Percentiles rank a stretch among this genome's conserved stretches.
Conservation (phyloP, 2,113 vertebrate species). For the Hippoglossus stenolepis region DNA sequence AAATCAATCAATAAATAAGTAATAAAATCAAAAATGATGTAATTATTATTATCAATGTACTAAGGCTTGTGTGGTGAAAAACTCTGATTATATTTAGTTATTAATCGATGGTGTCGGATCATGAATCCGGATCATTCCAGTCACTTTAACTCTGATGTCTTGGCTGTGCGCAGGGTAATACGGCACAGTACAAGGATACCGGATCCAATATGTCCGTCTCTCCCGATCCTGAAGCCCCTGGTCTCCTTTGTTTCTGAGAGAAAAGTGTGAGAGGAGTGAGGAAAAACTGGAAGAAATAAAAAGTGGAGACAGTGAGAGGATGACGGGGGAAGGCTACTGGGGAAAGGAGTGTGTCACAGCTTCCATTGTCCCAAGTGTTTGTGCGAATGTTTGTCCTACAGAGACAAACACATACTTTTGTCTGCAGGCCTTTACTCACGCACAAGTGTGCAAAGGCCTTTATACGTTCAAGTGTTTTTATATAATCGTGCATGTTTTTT, state of each 20-base stretch:
- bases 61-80: too few species aligned
- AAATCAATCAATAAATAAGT: too few species aligned
- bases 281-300: conserved; percentile 28
- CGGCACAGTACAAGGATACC: too few species aligned
- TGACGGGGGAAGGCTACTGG: background rate
- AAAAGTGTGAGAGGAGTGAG: conserved; percentile 25
- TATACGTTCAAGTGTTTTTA: conserved; percentile 11
- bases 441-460: conserved; percentile 10
- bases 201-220: too few species aligned
- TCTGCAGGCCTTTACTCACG: conserved; percentile 33
- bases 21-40: too few species aligned
- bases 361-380: conserved; percentile 15
- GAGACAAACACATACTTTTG: conserved; percentile 23
- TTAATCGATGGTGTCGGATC: too few species aligned
- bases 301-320: conserved; percentile 19
- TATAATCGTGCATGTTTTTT: conserved; percentile 21
- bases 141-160: too few species aligned
- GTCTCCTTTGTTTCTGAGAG: conserved; percentile 31
- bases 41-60: too few species aligned
- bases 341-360: background rate
- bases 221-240: too few species aligned
- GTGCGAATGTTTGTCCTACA: conserved; percentile 30
- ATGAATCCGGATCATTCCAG: too few species aligned
- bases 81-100: too few species aligned
- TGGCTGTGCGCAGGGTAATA: too few species aligned